A percentile compares a stretch with the other conserved stretches of the same genome.
These are phyloP conservation scores for Naso thynnoides DNA, from an alignment of 2,797 vertebrate species.

Conservation along the genomic window DNA sequence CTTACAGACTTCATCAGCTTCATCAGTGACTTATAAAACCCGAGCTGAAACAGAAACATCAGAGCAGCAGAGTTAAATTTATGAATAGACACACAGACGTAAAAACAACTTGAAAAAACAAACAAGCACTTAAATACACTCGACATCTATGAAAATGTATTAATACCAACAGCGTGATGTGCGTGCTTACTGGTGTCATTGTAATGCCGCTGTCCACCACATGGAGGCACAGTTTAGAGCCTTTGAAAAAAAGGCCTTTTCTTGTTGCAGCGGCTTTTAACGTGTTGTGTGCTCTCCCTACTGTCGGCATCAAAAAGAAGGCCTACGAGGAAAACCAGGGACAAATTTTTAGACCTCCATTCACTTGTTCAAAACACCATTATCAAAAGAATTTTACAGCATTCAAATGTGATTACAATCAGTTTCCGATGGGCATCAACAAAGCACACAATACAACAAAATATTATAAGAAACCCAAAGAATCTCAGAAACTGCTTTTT, in stretches of 20 bases:
- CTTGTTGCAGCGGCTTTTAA: accelerated
- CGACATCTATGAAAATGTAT: background rate
- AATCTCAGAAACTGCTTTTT: no score
- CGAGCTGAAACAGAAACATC: slow-evolving; percentile 51
- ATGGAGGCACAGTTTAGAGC: accelerated
- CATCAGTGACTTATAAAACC: slow-evolving; percentile 60
- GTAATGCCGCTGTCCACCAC: accelerated
- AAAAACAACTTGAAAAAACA: no score
- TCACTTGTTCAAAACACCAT: no score
- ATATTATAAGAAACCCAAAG: no score
- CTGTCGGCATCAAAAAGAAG: background rate
- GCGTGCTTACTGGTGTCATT: slow-evolving; percentile 20
- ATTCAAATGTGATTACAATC: no score
- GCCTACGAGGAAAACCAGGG: slow-evolving; percentile 46
- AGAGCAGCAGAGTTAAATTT: no score
- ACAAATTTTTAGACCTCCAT: background rate
- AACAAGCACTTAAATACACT: no score
- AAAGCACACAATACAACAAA: no score
- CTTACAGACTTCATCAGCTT: slow-evolving; percentile 43
- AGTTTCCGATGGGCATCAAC: no score
- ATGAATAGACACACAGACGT: no score
- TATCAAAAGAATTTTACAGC: no score
- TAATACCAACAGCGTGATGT: background rate
- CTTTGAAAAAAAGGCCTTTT: background rate
- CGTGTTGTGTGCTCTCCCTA: accelerated